A percentile compares a stretch with the other conserved stretches of the same genome.
Evolutionary conservation across 2,888 invertebrate species (phyloP).

Genomic region (Drosophila stalkeri): DNA sequence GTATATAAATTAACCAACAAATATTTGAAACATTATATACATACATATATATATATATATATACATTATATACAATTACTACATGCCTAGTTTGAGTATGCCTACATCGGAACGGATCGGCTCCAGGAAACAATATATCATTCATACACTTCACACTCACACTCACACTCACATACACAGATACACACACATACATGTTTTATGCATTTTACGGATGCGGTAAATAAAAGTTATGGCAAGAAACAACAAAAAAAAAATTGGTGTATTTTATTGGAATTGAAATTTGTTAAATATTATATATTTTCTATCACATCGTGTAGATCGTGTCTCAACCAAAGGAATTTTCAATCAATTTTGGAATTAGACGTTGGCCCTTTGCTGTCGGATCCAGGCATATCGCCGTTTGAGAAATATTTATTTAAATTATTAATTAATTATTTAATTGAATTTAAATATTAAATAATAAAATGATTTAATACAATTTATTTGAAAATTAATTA

Average conservation of each 20-base stretch:
- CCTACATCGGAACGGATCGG: conserved; percentile 9
- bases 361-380: too few relatives aligned
- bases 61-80: conserved; percentile 39
- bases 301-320: too few relatives aligned
- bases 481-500: too few relatives aligned
- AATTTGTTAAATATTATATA: too few relatives aligned
- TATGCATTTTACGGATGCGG: conserved; percentile 52
- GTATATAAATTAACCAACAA: conserved; percentile 43
- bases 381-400: too few relatives aligned
- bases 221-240: conserved; percentile 57
- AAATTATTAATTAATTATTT: too few relatives aligned
- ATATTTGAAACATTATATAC: conserved; percentile 45
- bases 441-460: too few relatives aligned
- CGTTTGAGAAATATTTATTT: too few relatives aligned
- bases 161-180: conserved; percentile 14
- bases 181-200: conserved; percentile 21
- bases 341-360: too few relatives aligned
- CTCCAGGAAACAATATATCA: conserved; percentile 14
- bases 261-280: neutral
- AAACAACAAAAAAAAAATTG: neutral
- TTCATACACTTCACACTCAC: conserved; percentile 10
- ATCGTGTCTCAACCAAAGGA: too few relatives aligned
- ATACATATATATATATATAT: conserved; percentile 1
- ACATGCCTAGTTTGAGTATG: conserved; percentile 25
- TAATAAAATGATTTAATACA: too few relatives aligned